Conservation (phyloP, 37 sponge, comb jelly and placozoan genomes). For the Halisarca cf. caerulea region DNA sequence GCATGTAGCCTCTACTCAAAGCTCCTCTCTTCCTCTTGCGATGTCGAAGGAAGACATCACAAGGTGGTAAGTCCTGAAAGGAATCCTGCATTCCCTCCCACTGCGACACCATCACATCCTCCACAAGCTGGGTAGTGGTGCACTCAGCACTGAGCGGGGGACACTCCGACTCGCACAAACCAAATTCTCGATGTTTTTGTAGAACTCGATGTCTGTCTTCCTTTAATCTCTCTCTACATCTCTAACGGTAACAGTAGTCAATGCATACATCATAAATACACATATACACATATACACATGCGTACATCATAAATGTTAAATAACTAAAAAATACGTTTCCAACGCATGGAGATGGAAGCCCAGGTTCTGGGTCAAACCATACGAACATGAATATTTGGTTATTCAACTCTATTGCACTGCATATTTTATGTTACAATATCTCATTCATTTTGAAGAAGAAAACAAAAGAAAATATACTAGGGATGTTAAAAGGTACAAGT, state of each 20-base stretch:
- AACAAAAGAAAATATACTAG: too few species aligned
- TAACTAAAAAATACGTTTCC: too few species aligned
- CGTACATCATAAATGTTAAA: too few species aligned
- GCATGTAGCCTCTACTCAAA: background rate
- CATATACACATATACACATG: too few species aligned
- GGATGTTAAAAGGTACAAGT: too few species aligned
- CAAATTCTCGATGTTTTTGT: constrained; percentile 8
- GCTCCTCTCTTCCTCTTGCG: constrained; percentile 21
- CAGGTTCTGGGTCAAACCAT: too few species aligned
- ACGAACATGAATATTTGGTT: too few species aligned
- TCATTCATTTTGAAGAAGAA: too few species aligned
- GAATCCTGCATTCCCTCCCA: constrained; percentile 63
- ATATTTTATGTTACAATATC: too few species aligned
- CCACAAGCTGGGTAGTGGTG: background rate
- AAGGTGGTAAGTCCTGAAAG: constrained; percentile 33
- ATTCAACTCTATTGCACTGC: too few species aligned
- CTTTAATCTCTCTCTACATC: constrained; percentile 54
- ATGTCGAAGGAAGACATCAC: background rate
- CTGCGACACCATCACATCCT: constrained; percentile 63
- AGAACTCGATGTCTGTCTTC: constrained; percentile 45
- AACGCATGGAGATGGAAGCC: too few species aligned
- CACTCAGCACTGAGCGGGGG: background rate
- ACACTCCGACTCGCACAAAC: background rate
- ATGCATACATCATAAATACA: background rate
- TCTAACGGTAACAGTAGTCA: background rate